Evolutionary conservation across 2,888 invertebrate genomes (phyloP), one percentile per base, ranked within the genome.

Genomic region (Cremastinae sp.): DNA sequence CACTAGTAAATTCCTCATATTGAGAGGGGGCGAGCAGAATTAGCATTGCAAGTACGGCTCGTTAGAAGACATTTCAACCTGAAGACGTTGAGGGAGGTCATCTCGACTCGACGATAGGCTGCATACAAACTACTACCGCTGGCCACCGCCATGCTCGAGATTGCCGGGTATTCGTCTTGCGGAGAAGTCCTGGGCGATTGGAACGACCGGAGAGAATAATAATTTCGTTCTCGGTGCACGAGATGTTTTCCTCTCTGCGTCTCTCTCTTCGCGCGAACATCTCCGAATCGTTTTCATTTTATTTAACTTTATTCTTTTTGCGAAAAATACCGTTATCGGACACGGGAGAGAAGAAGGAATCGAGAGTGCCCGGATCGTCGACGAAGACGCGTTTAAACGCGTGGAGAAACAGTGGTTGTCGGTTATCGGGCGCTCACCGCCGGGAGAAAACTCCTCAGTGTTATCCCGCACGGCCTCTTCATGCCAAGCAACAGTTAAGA

Each of bases 401-500:
- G 49, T 58, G 20, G 56, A 59, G 70, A 61, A 73, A 69, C 73
- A 5, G 28, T 28, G 28, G 58, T 59, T 64, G 47, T 61, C 59
- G 53, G 47, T 76, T 64, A 64, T 65, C 65, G 51, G 41, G 41
- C 22, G 9, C 18, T 18, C 14, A 3, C 53, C 41, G 65, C 43
- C 43, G 18, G 43, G 7, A 43, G 35, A 53, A 53, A 62, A 61
- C 45, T 61, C 61, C 20, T 41, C 47, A 37, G 45, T 74, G 66
- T 70, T 66, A 59, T 43, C 73, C 49, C n/a, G 61, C 49, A 51
- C 49, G 51, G 65, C 66, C 66, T 53, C 74, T 71, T 88, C 88
- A 89, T 89, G 88, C 86, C 84, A 84, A 83, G 82, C 81, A 84
- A 86, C 87, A 88, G 88, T 88, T 89, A 88, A 85, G 85, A 83